Conservation (phyloP, 2,888 invertebrate species). For the Drosophila mimetica region DNA sequence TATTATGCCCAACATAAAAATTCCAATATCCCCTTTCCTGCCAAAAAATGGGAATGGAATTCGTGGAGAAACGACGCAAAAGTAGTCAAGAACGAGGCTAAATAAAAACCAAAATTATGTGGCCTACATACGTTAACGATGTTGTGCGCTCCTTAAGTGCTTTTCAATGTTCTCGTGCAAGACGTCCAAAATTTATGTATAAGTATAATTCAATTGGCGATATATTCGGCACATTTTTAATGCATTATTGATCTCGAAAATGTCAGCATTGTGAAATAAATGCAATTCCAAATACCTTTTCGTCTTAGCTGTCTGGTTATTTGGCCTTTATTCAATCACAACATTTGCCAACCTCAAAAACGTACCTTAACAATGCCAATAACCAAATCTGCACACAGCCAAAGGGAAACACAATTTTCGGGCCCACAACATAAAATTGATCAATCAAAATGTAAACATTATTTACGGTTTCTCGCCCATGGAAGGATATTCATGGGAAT, state of each 20-base stretch:
- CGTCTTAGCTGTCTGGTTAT: not conserved
- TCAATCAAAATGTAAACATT: slow-evolving; percentile 53
- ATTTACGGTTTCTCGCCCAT: slow-evolving; percentile 50
- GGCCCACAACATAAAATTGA: slow-evolving; percentile 37
- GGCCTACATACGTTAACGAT: slow-evolving; percentile 16
- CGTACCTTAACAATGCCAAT: slow-evolving; percentile 19
- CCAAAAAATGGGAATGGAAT: not conserved
- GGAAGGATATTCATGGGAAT: slow-evolving; percentile 9
- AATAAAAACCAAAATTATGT: slow-evolving; percentile 36
- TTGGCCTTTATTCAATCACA: slow-evolving; percentile 23
- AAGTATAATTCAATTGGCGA: not conserved
- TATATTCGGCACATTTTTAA: not conserved
- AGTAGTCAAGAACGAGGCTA: slow-evolving; percentile 8
- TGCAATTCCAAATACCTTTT: not conserved
- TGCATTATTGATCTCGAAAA: slow-evolving; percentile 13
- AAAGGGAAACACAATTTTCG: slow-evolving; percentile 27
- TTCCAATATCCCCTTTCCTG: not conserved
- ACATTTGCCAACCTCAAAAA: slow-evolving; percentile 15
- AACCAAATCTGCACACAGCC: slow-evolving; percentile 10
- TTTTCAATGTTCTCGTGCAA: slow-evolving; percentile 46
- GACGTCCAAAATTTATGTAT: slow-evolving; percentile 3
- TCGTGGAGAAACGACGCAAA: not conserved
- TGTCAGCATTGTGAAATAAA: not conserved
- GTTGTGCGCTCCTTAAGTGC: slow-evolving; percentile 39
- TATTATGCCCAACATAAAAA: too few relatives aligned